A percentile compares a stretch with the other conserved stretches of the same genome.
Conservation (phyloP, 2,797 vertebrate genomes). For the Hippopotamyrus pictus region DNA sequence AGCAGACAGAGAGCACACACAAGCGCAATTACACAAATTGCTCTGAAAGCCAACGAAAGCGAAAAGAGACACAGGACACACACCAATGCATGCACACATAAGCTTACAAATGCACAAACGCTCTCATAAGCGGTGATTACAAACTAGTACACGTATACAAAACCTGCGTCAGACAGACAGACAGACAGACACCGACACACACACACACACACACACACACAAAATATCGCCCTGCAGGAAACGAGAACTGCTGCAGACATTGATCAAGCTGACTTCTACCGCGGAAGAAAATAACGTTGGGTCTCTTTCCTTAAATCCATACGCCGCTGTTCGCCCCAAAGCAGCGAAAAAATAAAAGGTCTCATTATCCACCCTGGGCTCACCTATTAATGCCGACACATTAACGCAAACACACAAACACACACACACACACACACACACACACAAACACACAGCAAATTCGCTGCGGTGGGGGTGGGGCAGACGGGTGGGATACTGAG, state of each 20-base stretch:
- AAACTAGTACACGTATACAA: constrained; percentile 25
- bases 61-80: not conserved
- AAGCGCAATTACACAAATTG: not conserved
- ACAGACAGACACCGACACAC: constrained; percentile 45
- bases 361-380: not conserved
- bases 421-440: not conserved
- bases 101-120: constrained; percentile 26
- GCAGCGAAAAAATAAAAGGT: constrained; percentile 3
- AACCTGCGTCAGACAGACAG: constrained; percentile 37
- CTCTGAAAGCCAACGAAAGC: not conserved
- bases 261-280: constrained; percentile 74
- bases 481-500: not conserved
- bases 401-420: not conserved
- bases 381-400: constrained; percentile 1
- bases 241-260: constrained; percentile 65
- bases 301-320: constrained; percentile 7
- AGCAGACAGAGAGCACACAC: not conserved
- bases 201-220: constrained; percentile 56
- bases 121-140: not conserved
- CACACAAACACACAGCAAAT: not conserved
- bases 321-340: constrained; percentile 1
- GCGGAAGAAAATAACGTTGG: constrained; percentile 58
- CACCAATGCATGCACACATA: constrained; percentile 38
- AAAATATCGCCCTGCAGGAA: constrained; percentile 66
- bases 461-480: not conserved